Conservation (phyloP, 2,797 vertebrate species). For the Eulemur rubriventer region DNA sequence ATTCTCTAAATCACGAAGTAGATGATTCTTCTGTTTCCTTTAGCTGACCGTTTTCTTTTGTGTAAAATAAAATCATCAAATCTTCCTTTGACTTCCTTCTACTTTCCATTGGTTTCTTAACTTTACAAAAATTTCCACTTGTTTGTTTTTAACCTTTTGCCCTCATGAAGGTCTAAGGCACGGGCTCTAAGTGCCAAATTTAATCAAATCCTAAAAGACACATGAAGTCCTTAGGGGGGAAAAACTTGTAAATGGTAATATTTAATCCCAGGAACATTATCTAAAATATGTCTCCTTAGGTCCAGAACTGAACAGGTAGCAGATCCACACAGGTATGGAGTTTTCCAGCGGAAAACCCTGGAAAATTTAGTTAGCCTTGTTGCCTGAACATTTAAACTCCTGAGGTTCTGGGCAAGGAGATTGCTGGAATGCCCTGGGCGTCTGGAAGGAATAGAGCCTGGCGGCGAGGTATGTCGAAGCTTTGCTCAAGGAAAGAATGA, state of each 20-base stretch:
- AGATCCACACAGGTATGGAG: background rate
- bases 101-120: constrained; percentile 24
- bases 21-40: background rate
- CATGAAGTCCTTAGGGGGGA: background rate
- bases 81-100: background rate
- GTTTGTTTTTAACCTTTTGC: constrained; percentile 48
- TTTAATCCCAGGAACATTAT: background rate
- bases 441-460: constrained; percentile 74
- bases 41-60: background rate
- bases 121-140: background rate
- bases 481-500: constrained; percentile 75
- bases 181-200: background rate
- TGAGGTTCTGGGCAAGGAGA: background rate
- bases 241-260: background rate
- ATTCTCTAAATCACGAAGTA: background rate
- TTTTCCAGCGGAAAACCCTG: constrained; percentile 28
- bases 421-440: constrained; percentile 53
- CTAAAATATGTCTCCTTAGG: background rate
- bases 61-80: background rate
- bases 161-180: background rate
- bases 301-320: background rate
- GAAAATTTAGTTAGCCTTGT: background rate
- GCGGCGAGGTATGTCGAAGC: constrained; percentile 75
- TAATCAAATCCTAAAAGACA: constrained; percentile 29
- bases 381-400: background rate